Evolutionary conservation across 2,797 vertebrate species (phyloP).

Genomic region (Vespertilio murinus): DNA sequence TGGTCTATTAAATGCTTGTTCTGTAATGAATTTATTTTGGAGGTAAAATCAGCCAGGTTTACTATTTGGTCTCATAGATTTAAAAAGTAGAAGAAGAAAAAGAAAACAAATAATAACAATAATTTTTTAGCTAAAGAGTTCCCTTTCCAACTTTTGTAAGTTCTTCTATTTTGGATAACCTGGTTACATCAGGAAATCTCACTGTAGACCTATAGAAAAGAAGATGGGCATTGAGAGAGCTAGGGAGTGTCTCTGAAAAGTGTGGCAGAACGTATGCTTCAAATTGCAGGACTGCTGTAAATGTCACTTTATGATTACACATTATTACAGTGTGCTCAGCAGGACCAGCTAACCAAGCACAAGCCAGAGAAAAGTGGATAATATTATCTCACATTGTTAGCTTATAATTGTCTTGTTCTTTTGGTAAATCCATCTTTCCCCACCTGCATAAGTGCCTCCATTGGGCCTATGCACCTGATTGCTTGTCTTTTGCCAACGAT

Average conservation of each 20-base stretch:
- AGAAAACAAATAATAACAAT: not conserved
- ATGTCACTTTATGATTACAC: not conserved
- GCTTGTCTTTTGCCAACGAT: not conserved
- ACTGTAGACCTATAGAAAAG: not conserved
- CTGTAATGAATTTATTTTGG: constrained; percentile 1
- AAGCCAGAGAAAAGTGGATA: not conserved
- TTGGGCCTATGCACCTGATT: not conserved
- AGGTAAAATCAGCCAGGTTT: not conserved
- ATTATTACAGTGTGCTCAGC: not conserved
- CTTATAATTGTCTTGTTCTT: not conserved
- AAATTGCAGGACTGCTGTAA: not conserved
- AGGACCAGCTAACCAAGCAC: not conserved
- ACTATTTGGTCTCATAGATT: not conserved
- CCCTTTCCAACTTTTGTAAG: not conserved
- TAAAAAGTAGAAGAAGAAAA: not conserved
- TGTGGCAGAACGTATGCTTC: not conserved
- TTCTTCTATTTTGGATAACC: not conserved
- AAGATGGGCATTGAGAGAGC: not conserved
- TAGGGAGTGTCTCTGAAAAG: not conserved
- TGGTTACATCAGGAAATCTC: not conserved
- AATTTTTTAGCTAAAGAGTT: not conserved
- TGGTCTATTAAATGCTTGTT: not conserved
- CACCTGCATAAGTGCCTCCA: not conserved
- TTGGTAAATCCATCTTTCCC: not conserved
- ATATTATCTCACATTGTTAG: not conserved